Percentiles rank a stretch among this genome's conserved stretches.
These are phyloP conservation scores for Leptestheria dahalacensis DNA, from an alignment of 1,140 invertebrate species.

Conservation along the genomic window DNA sequence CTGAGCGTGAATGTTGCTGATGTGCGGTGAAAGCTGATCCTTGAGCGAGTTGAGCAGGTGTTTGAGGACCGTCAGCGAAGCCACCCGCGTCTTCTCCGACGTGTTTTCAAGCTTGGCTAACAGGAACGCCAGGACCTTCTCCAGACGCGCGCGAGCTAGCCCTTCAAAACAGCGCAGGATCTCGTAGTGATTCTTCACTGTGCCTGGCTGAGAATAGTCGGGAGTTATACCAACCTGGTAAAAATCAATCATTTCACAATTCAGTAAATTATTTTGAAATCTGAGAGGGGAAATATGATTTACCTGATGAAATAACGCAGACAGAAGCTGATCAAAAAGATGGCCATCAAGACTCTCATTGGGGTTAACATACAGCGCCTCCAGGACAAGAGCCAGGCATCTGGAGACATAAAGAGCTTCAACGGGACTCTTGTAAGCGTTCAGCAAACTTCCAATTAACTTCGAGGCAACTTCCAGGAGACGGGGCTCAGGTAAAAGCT, in stretches of 20 bases:
- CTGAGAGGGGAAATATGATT: too few relatives aligned
- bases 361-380: neutral
- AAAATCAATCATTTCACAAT: neutral
- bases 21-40: neutral
- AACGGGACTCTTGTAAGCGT: neutral
- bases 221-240: neutral
- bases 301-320: slow-evolving; percentile 4
- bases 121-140: neutral
- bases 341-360: neutral
- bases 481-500: neutral
- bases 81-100: neutral
- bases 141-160: neutral
- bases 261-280: too few relatives aligned
- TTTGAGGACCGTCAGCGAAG: slow-evolving; percentile 2
- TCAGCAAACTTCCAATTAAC: neutral
- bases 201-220: slow-evolving; percentile 2
- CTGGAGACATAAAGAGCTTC: slow-evolving; percentile 3
- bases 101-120: neutral
- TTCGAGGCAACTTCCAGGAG: neutral
- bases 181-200: slow-evolving; percentile 1
- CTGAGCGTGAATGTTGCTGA: neutral
- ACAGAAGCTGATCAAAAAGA: neutral
- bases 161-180: slow-evolving; percentile 2
- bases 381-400: slow-evolving; percentile 1
- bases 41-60: slow-evolving; percentile 7